Base-by-base conservation (phyloP, 2,888 invertebrate genomes). In the Hyalella azteca region DNA sequence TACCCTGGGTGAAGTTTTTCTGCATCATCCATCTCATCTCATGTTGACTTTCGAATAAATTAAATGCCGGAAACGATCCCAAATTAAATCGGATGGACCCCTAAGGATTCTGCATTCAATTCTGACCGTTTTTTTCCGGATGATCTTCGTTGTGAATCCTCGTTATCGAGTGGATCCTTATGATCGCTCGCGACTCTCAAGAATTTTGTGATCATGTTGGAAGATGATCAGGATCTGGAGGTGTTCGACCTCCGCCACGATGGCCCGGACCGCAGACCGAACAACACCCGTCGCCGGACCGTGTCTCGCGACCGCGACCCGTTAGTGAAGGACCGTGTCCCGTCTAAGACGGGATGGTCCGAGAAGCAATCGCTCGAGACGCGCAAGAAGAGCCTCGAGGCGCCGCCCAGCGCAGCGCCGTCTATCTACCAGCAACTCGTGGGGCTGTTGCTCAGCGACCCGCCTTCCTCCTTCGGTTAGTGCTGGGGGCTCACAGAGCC, bases 371-470 rank as follows among this genome's bases (percentile, higher is more conserved):
- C 26, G 3, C 40, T 41, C 36, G 45, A 75, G 36, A 5, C 19
- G 9, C 29, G n/a, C n/a, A 75, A 41, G 29, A 75, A 75, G 45
- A 75, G 75, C 45, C 75, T 41, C 45, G 40, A 40, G 41, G 22
- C 75, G 5, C 75, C 75, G 0, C 75, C 75, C 75, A 75, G 75
- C 36, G 75, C 75, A 3, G 75, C 75, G 1, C 75, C 75, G 29
- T 75, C 75, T 32, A 75, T 75, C 13, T 75, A 75, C 45, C 75
- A 75, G 45, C 75, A 75, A n/a, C 75, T 75, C 15, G 75, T 75
- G 41, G 75, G 75, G 29, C 45, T 75, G n/a, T 32, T 75, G 3
- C 75, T 75, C 45, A 41, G 29, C 36, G 75, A 75, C 26, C 26
- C n/a, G 4, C 41, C 41, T 1, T 9, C 75, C 45, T 19, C 26